Base-by-base conservation (phyloP, 64 coral and sea anemone species). In the Stichodactyla mertensii region DNA sequence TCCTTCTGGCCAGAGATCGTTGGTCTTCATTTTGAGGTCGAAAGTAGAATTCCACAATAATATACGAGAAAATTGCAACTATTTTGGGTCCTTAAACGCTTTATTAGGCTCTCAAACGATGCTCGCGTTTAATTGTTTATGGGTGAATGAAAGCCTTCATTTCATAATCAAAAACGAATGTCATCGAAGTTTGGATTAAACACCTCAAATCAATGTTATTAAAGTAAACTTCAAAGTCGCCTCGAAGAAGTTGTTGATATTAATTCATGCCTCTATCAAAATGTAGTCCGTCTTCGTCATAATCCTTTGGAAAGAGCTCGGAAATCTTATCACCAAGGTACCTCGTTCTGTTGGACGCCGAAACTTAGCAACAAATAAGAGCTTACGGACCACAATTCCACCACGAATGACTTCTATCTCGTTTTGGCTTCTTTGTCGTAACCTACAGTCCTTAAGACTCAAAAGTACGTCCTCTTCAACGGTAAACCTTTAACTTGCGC, bases 1-100 rank as follows among this genome's bases (percentile, higher is more conserved):
- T 5, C 71, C 88, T 90, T 92, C 90, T 1, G 97, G 97, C 97
- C 97, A 99, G 4, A 90, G 83, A 79, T 99, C 85, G 78, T 99
- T 99, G 20, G 90, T 92, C 83, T 81, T 87, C 95, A 94, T 91
- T 55, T 55, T 55, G 51, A 31, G 27, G 8, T 14, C 27, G 7
- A 74, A 13, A 74, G 24, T 74, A 27, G 22, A 74, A 74, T 74
- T 27, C 69, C 69, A 27, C 10, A n/a, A 23, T 74, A 74, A 11
- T 26, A 27, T 28, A 27, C 24, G 10, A 74, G 69, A 13, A 74
- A 36, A 74, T 74, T 74, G 24, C 24, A 26, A n/a, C 69, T 74
- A n/a, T 36, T 74, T 31, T 27, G 8, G 24, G 8, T 31, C 10
- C 12, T 27, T 74, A 74, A 74, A 74, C 19, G 62, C 62, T 66